Percentiles rank a stretch among this genome's conserved stretches.
Evolutionary conservation across 2,888 invertebrate species (phyloP).

Genomic region (Nemoura dubitans): DNA sequence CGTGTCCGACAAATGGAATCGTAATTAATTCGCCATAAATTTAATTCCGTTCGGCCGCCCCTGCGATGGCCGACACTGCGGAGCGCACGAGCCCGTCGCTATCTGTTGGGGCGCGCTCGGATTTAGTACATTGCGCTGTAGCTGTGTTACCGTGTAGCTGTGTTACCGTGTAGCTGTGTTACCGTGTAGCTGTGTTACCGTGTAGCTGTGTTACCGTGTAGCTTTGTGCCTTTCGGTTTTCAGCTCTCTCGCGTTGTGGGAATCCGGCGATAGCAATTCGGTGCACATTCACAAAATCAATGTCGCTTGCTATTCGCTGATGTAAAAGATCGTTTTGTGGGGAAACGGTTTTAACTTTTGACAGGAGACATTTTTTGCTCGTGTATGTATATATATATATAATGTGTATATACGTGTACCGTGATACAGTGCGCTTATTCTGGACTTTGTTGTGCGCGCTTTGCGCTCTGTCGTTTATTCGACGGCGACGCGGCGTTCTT

Average conservation of each 20-base stretch:
- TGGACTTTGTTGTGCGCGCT: neutral
- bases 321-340: constrained; percentile 19
- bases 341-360: constrained; percentile 34
- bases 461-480: neutral
- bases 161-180: too few species aligned
- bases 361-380: constrained; percentile 21
- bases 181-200: too few species aligned
- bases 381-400: neutral
- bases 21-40: constrained; percentile 48
- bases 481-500: too few species aligned
- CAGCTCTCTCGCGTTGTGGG: neutral
- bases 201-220: too few species aligned
- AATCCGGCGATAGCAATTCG: neutral
- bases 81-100: neutral
- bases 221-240: neutral
- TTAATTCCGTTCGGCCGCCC: constrained; percentile 8
- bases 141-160: too few species aligned
- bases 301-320: constrained; percentile 22
- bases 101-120: neutral
- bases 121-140: neutral
- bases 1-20: constrained; percentile 46
- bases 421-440: constrained; percentile 3
- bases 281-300: constrained; percentile 37
- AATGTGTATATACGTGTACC: too few species aligned
- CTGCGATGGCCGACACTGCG: neutral